These are phyloP conservation scores for Tethea ocularis DNA, from an alignment of 2,888 invertebrate genomes.

Conservation along the genomic window DNA sequence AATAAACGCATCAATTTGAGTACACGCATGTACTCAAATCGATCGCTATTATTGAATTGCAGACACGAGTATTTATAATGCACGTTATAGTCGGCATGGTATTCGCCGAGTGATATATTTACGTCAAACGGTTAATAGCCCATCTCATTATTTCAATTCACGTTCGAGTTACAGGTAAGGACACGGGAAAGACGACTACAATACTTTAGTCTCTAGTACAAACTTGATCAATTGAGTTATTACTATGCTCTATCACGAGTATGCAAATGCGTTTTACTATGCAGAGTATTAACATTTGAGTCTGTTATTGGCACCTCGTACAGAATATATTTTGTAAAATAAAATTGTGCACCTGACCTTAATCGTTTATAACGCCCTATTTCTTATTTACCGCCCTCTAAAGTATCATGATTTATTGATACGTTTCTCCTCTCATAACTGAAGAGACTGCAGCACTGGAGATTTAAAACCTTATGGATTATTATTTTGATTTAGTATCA, in stretches of 20 bases:
- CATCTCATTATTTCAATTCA: slow-evolving; percentile 76
- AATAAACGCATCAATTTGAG: too few relatives aligned
- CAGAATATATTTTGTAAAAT: neutral
- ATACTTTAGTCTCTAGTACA: slow-evolving; percentile 36
- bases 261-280: slow-evolving; percentile 57
- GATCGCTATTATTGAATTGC: slow-evolving; percentile 14
- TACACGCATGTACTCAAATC: neutral
- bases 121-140: slow-evolving; percentile 69
- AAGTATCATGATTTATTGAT: too few relatives aligned
- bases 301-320: slow-evolving; percentile 48
- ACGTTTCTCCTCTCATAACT: too few relatives aligned
- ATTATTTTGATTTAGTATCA: too few relatives aligned
- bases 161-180: slow-evolving; percentile 69
- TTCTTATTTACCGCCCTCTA: too few relatives aligned
- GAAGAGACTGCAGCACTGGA: too few relatives aligned
- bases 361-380: neutral
- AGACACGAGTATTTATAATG: slow-evolving; percentile 29
- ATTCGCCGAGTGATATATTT: slow-evolving; percentile 58
- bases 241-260: slow-evolving; percentile 61
- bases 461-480: too few relatives aligned
- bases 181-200: slow-evolving; percentile 63
- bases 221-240: slow-evolving; percentile 54
- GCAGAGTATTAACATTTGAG: slow-evolving; percentile 50
- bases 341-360: neutral
- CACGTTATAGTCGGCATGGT: slow-evolving; percentile 24